Conservation (phyloP, 37 sponge, comb jelly and placozoan species). For the Bolinopsis microptera region DNA sequence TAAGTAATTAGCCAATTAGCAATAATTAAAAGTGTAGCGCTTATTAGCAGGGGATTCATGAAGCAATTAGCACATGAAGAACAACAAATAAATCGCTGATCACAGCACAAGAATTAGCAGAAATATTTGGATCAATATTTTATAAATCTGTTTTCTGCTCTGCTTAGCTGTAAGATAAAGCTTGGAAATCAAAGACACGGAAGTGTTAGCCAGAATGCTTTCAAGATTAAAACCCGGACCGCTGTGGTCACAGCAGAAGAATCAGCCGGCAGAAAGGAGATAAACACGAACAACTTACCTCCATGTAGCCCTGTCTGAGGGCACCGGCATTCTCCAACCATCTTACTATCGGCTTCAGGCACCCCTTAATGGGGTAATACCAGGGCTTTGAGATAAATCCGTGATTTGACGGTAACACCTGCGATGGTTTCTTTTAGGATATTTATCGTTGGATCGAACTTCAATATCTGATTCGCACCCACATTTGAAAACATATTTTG, state of each 20-base stretch:
- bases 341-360: not conserved
- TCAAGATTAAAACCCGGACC: not conserved
- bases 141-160: not conserved
- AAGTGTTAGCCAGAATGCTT: too few relatives aligned
- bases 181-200: not conserved
- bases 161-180: not conserved
- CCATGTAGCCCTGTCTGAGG: not conserved
- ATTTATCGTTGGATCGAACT: too few relatives aligned
- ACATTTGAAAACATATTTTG: too few relatives aligned
- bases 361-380: slow-evolving; percentile 20
- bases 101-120: too few relatives aligned
- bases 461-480: too few relatives aligned
- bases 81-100: too few relatives aligned
- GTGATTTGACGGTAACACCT: slow-evolving; percentile 46
- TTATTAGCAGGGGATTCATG: too few relatives aligned
- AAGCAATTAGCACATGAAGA: not conserved
- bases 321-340: not conserved
- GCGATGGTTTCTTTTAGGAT: too few relatives aligned
- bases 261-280: not conserved
- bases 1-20: not conserved
- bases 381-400: not conserved
- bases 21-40: not conserved
- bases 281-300: not conserved
- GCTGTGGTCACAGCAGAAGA: not conserved
- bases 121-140: too few relatives aligned